These are phyloP conservation scores for Drosophila kikkawai DNA, from an alignment of 1,140 invertebrate genomes.

Conservation along the genomic window DNA sequence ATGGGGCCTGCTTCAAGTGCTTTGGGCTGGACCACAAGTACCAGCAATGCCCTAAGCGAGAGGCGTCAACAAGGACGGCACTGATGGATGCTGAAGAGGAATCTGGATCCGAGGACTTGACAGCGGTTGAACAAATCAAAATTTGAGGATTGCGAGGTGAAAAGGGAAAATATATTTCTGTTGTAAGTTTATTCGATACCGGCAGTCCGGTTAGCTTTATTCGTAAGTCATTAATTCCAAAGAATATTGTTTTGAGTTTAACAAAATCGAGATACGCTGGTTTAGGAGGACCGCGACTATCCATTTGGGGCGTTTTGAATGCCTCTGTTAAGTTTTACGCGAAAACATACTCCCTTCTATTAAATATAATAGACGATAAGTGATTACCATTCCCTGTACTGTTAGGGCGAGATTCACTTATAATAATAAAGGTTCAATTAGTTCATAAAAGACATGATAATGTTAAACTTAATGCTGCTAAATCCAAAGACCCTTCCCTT, in stretches of 20 bases:
- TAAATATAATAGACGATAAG: slow-evolving; percentile 1
- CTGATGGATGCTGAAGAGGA: background rate
- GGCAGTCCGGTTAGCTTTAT: slow-evolving; percentile 1
- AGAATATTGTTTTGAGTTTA: background rate
- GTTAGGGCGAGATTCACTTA: background rate
- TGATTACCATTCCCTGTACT: background rate
- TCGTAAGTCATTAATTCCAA: slow-evolving; percentile 4
- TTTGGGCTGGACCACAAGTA: background rate
- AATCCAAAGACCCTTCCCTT: background rate
- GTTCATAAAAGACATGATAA: background rate
- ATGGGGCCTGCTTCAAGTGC: slow-evolving; percentile 17
- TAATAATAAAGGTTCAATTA: background rate
- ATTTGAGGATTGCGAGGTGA: background rate
- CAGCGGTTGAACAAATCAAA: background rate
- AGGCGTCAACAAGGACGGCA: background rate
- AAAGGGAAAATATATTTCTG: slow-evolving; percentile 5
- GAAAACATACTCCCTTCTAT: background rate
- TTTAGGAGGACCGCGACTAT: background rate
- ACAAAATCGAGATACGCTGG: background rate
- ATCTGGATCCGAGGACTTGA: background rate
- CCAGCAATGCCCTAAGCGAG: background rate
- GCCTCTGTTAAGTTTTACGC: background rate
- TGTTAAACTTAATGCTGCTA: background rate
- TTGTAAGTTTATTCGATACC: slow-evolving; percentile 1
- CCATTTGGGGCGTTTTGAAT: background rate